Evolutionary conservation across 2,888 invertebrate species (phyloP).

Genomic region (Tineola bisselliella): DNA sequence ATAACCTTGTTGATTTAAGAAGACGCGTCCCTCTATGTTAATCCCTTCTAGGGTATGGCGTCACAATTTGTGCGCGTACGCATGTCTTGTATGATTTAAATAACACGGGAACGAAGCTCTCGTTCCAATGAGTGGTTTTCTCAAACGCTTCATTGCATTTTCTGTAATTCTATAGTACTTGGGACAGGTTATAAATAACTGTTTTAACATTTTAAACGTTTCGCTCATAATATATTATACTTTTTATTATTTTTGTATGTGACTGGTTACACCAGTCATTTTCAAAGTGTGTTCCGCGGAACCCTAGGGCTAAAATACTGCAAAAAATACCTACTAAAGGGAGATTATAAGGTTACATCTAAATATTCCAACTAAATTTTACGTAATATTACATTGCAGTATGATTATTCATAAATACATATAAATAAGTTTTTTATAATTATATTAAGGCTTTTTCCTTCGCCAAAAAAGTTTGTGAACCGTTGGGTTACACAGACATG

Average conservation of each 20-base stretch:
- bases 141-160: not conserved
- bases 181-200: slow-evolving; percentile 2
- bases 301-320: too few species aligned
- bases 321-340: too few species aligned
- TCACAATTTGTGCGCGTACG: not conserved
- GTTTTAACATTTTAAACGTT: not conserved
- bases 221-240: not conserved
- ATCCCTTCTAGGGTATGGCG: not conserved
- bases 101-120: not conserved
- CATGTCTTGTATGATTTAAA: not conserved
- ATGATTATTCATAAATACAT: too few species aligned
- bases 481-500: too few species aligned
- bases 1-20: not conserved
- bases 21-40: not conserved
- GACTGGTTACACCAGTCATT: too few species aligned
- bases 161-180: not conserved
- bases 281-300: too few species aligned
- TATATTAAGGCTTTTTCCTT: too few species aligned
- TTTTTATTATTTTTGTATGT: not conserved
- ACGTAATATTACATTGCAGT: too few species aligned
- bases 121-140: slow-evolving; percentile 1
- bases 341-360: too few species aligned
- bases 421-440: too few species aligned
- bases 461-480: too few species aligned
- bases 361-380: too few species aligned